Percentiles rank a stretch among this genome's conserved stretches.
Conservation (phyloP, 2,888 invertebrate genomes). For the Phlogophora meticulosa region DNA sequence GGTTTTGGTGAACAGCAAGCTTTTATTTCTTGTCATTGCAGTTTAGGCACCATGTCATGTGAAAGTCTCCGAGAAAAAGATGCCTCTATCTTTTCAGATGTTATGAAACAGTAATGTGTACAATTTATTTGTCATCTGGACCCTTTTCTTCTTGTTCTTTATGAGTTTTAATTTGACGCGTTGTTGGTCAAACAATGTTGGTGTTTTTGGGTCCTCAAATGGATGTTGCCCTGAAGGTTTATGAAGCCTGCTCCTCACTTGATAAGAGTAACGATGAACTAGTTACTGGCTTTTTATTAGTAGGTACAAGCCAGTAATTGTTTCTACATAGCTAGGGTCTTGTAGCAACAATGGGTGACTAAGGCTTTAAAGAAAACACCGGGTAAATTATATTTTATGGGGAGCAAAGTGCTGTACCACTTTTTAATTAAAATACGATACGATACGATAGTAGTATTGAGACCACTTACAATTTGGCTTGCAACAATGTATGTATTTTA, state of each 20-base stretch:
- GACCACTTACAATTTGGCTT: too few relatives aligned
- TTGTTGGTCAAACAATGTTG: constrained; percentile 50
- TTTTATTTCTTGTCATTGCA: not conserved
- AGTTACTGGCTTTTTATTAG: constrained; percentile 13
- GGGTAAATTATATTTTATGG: not conserved
- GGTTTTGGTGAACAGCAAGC: too few relatives aligned
- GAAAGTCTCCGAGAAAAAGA: not conserved
- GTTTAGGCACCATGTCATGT: not conserved
- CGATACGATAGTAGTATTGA: too few relatives aligned
- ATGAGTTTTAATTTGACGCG: constrained; percentile 60
- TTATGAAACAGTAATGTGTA: constrained; percentile 28
- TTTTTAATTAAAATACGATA: too few relatives aligned
- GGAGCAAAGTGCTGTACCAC: not conserved
- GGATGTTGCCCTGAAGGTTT: constrained; percentile 38
- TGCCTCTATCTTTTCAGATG: constrained; percentile 12
- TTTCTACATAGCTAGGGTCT: constrained; percentile 1
- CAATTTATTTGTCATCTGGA: constrained; percentile 50
- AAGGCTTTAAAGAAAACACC: not conserved
- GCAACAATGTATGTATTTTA: too few relatives aligned
- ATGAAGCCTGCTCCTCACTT: constrained; percentile 45
- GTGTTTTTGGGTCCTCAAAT: constrained; percentile 20
- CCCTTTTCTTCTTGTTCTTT: constrained; percentile 45
- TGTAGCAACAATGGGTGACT: not conserved
- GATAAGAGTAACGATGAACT: constrained; percentile 41
- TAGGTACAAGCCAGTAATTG: constrained; percentile 18